Percentiles rank a stretch among this genome's conserved stretches.
phyloP scores from a whole-genome alignment of 2,797 vertebrate genomes.

The Phylloscopus collybita region DNA sequence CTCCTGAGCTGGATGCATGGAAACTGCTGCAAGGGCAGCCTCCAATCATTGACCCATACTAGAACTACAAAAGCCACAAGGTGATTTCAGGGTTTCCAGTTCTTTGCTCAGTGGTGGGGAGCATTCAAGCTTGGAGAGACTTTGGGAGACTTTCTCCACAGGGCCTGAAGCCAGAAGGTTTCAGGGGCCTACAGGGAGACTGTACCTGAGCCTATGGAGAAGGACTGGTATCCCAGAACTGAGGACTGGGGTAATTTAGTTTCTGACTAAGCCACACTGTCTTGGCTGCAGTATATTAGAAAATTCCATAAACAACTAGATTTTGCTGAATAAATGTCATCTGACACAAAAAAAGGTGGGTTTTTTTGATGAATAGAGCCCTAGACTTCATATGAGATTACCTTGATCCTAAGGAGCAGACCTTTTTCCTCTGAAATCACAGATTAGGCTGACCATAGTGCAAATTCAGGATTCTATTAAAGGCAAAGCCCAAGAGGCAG shows the following conservation, averaged over 20 bases:
- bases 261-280: not conserved
- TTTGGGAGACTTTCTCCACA: not conserved
- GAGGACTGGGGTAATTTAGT: not conserved
- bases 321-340: not conserved
- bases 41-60: not conserved
- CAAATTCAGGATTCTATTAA: not conserved
- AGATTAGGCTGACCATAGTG: not conserved
- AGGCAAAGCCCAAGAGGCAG: not conserved
- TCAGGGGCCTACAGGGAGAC: not conserved
- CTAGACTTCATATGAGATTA: not conserved
- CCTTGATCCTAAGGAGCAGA: not conserved
- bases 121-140: not conserved
- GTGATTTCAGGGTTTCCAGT: not conserved
- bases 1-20: not conserved
- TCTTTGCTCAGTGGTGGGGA: not conserved
- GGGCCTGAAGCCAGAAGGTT: not conserved
- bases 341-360: not conserved
- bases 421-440: not conserved
- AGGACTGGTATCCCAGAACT: not conserved
- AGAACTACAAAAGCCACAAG: not conserved
- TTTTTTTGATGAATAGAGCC: not conserved
- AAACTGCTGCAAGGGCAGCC: not conserved
- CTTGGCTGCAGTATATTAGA: not conserved
- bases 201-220: not conserved
- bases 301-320: not conserved